A percentile compares a stretch with the other conserved stretches of the same genome.
Evolutionary conservation across 2,888 invertebrate genomes (phyloP).

Genomic region (Zonitis immaculata): DNA sequence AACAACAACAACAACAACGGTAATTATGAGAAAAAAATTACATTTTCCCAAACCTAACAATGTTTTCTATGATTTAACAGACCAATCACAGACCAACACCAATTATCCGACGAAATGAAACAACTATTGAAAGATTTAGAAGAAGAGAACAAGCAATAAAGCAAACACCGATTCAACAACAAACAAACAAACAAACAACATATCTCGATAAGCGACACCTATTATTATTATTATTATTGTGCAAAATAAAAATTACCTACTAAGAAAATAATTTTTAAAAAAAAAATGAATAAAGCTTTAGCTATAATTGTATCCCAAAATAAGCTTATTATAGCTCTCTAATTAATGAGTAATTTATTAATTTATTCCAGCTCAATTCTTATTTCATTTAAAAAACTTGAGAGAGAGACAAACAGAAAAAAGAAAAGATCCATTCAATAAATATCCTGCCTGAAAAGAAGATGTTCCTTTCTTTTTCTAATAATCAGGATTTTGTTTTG

Average conservation of each 20-base stretch:
- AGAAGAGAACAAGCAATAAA: conserved; percentile 46
- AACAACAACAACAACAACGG: conserved; percentile 7
- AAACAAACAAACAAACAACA: conserved; percentile 9
- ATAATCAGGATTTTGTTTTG: no score
- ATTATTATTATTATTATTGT: no score
- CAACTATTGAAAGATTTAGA: conserved; percentile 46
- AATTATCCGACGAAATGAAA: conserved; percentile 48
- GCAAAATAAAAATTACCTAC: no score
- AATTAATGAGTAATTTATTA: no score
- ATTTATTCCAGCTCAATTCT: conserved; percentile 6
- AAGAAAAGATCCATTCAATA: conserved; percentile 11
- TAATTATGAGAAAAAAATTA: neutral
- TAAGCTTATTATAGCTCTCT: no score
- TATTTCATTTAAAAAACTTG: neutral
- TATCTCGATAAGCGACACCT: conserved; percentile 19
- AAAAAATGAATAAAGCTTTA: conserved; percentile 7
- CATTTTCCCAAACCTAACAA: no score
- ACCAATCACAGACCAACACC: conserved; percentile 42
- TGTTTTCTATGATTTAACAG: no score
- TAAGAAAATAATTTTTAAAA: neutral
- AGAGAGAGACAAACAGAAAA: neutral
- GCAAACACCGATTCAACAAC: conserved; percentile 22
- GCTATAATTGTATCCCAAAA: no score
- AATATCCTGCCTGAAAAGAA: conserved; percentile 16
- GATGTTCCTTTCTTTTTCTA: neutral